Percentiles rank a stretch among this genome's conserved stretches.
Conservation (phyloP, 2,113 vertebrate species). For the Epinephelus cyanopodus region DNA sequence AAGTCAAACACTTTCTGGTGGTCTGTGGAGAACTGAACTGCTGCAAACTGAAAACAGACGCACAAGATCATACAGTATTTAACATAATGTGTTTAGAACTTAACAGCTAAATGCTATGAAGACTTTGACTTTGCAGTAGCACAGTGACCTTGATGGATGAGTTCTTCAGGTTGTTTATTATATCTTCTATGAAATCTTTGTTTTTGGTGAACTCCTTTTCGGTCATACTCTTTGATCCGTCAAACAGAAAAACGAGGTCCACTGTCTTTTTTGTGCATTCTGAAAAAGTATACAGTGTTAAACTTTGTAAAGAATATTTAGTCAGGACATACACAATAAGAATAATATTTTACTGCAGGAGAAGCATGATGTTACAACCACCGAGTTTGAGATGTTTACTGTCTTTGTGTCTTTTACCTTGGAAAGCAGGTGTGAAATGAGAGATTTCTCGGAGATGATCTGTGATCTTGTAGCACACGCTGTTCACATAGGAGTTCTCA, state of each 20-base stretch:
- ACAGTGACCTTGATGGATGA: slow-evolving; percentile 84
- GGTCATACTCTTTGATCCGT: slow-evolving; percentile 85
- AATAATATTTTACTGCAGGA: neutral
- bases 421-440: slow-evolving; percentile 75
- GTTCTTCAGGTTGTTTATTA: slow-evolving; percentile 81
- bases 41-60: slow-evolving; percentile 84
- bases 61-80: neutral
- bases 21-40: slow-evolving; percentile 79
- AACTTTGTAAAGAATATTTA: neutral
- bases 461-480: slow-evolving; percentile 83
- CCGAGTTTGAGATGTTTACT: neutral
- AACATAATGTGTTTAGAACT: neutral
- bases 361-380: neutral
- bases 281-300: slow-evolving; percentile 39
- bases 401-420: slow-evolving; percentile 76
- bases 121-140: neutral
- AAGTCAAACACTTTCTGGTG: slow-evolving; percentile 83
- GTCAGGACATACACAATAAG: neutral
- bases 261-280: slow-evolving; percentile 86
- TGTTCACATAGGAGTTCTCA: slow-evolving; percentile 86
- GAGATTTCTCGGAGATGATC: slow-evolving; percentile 29
- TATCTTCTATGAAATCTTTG: slow-evolving; percentile 83
- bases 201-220: slow-evolving; percentile 72
- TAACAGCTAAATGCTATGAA: neutral
- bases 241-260: slow-evolving; percentile 89